These are phyloP conservation scores for Phallusia fumigata DNA, from an alignment of 23 tunicate genomes.

Conservation along the genomic window DNA sequence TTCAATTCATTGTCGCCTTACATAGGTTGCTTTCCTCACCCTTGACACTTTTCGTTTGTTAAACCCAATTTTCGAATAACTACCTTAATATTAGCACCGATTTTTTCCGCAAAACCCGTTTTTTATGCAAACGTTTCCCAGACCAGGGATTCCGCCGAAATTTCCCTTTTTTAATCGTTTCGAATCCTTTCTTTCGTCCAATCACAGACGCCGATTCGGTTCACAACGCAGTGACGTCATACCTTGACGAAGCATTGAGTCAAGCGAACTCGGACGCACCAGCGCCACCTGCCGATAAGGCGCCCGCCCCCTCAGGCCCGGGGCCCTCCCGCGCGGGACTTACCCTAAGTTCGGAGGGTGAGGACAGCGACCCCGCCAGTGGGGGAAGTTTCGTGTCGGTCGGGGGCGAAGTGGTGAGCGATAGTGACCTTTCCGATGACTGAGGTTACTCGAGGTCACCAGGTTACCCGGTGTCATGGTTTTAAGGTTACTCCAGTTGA, in stretches of 20 bases:
- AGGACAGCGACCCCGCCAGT: constrained; percentile 47
- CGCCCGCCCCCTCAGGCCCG: neutral
- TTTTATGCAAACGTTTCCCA: too few species aligned
- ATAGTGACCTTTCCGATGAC: constrained; percentile 63
- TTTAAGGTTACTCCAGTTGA: neutral
- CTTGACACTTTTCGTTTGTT: too few species aligned
- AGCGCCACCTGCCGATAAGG: constrained; percentile 1
- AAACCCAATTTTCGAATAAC: too few species aligned
- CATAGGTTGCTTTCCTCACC: too few species aligned
- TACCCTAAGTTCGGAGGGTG: constrained; percentile 59
- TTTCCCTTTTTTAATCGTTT: neutral
- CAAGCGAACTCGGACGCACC: constrained; percentile 29
- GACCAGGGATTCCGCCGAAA: too few species aligned
- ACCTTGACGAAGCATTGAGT: constrained; percentile 54
- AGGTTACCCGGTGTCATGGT: neutral
- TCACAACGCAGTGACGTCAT: constrained; percentile 57
- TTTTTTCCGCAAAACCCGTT: too few species aligned
- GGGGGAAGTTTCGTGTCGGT: constrained; percentile 73
- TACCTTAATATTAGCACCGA: too few species aligned
- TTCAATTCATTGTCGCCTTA: too few species aligned
- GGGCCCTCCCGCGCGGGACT: constrained; percentile 8
- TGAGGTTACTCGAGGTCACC: neutral
- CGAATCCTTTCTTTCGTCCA: too few species aligned
- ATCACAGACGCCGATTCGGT: constrained; percentile 9
- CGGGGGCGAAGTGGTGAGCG: constrained; percentile 68